These are phyloP conservation scores for Conomelus anceps DNA, from an alignment of 2,888 invertebrate species.

Conservation along the genomic window DNA sequence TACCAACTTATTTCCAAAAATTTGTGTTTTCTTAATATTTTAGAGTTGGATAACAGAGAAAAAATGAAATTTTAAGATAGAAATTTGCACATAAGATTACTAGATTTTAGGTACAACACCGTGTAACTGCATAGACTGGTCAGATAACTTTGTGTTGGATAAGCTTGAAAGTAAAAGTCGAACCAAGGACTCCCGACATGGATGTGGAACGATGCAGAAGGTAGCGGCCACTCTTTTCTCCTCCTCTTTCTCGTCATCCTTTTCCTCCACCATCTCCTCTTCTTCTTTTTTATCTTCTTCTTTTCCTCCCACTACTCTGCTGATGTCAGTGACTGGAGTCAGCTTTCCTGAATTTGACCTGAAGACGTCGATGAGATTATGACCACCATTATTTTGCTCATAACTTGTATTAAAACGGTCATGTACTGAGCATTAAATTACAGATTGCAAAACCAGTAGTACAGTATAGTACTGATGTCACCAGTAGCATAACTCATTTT, in stretches of 20 bases:
- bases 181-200: background rate
- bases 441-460: too few relatives aligned
- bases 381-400: too few relatives aligned
- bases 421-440: too few relatives aligned
- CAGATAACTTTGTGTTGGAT: background rate
- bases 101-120: background rate
- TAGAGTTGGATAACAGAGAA: background rate
- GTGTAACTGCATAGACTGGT: background rate
- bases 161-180: slow-evolving; percentile 1
- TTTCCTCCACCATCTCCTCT: background rate
- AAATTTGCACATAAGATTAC: background rate
- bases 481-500: too few relatives aligned
- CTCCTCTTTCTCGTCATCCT: background rate
- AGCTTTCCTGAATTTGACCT: too few relatives aligned
- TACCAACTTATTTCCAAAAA: background rate
- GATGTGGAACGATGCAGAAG: background rate
- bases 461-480: too few relatives aligned
- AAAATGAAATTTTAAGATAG: background rate
- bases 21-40: background rate
- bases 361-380: too few relatives aligned
- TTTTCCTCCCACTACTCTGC: background rate
- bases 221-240: background rate
- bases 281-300: background rate
- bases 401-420: too few relatives aligned
- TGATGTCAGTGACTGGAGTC: background rate